Evolutionary conservation across 2,888 invertebrate genomes (phyloP), one percentile per base, ranked within the genome.

Genomic region (Pemphredon lugubris): DNA sequence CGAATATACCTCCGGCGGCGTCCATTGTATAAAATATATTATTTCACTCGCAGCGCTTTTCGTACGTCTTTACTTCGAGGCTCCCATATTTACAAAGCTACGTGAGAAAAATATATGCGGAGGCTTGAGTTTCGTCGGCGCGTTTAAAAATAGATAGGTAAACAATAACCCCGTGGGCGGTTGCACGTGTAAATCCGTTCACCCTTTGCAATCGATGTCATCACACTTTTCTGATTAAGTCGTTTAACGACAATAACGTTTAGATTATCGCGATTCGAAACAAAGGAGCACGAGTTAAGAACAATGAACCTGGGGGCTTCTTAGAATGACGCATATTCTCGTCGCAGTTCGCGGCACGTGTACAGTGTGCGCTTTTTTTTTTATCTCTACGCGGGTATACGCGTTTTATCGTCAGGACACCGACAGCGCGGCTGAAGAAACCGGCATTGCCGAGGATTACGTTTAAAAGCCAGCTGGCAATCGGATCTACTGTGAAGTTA

Each of bases 121-220:
- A 16, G 16, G 9, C 14, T 7, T 9, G n/a, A n/a, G n/a, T n/a
- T n/a, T n/a, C n/a, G 2, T 45, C 44, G 44, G 5, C 23, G 23
- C 23, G 44, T 0, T 21, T 45, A 45, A 45, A 45, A 45, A 45
- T 45, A 21, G 44, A 23, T 21, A 20, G n/a, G 18, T 20, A 42
- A 42, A 44, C 23, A 40, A 40, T 44, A 44, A 21, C n/a, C 2
- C 6, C 21, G 21, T 45, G 23, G 44, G 11, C 3, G 5, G 9
- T 11, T 21, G n/a, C 44, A 2, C 21, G 44, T 3, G n/a, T 23
- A 23, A 45, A 45, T 21, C 2, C n/a, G 2, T 45, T 21, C 23
- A 1, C 23, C 11, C 11, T 2, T 20, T 11, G 44, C 1, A 20
- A 7, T 7, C 3, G 6, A 18, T 0, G 42, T 13, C 37, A 37